Evolutionary conservation across 2,888 invertebrate genomes (phyloP).

Genomic region (Horisme vitalbata): DNA sequence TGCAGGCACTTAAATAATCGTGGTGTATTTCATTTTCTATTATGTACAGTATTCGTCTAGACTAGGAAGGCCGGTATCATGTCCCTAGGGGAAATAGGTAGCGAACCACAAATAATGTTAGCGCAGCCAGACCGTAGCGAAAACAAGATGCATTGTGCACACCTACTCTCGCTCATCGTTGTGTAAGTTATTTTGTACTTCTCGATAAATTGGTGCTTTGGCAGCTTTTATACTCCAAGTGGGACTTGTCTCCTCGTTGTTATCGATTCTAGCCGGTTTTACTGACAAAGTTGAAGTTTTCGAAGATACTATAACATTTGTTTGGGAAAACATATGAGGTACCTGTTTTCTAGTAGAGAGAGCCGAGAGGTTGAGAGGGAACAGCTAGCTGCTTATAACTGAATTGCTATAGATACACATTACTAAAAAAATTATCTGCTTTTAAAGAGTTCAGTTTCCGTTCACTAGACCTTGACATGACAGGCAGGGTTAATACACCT

Average conservation of each 20-base stretch:
- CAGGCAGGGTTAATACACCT: constrained; percentile 35
- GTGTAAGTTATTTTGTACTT: constrained; percentile 38
- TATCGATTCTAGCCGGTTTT: constrained; percentile 25
- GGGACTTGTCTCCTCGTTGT: constrained; percentile 17
- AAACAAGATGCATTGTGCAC: constrained; percentile 48
- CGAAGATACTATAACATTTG: not conserved
- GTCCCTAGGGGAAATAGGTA: constrained; percentile 63
- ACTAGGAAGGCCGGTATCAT: constrained; percentile 59
- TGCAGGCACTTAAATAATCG: constrained; percentile 17
- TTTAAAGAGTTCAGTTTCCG: constrained; percentile 29
- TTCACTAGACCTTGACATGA: constrained; percentile 37
- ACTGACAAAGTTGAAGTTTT: constrained; percentile 5
- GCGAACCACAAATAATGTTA: constrained; percentile 74
- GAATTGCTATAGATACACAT: too few relatives aligned
- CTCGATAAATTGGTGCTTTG: constrained; percentile 27
- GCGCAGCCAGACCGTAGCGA: constrained; percentile 65
- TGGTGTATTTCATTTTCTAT: constrained; percentile 30
- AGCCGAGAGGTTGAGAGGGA: too few relatives aligned
- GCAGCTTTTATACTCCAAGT: constrained; percentile 20
- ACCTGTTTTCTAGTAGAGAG: too few relatives aligned
- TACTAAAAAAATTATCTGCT: too few relatives aligned
- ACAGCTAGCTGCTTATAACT: too few relatives aligned
- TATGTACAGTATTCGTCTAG: constrained; percentile 68
- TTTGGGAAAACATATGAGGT: too few relatives aligned
- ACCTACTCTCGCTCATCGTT: constrained; percentile 32